Conservation (phyloP, 2,797 vertebrate species). For the Sandelia bainsii region DNA sequence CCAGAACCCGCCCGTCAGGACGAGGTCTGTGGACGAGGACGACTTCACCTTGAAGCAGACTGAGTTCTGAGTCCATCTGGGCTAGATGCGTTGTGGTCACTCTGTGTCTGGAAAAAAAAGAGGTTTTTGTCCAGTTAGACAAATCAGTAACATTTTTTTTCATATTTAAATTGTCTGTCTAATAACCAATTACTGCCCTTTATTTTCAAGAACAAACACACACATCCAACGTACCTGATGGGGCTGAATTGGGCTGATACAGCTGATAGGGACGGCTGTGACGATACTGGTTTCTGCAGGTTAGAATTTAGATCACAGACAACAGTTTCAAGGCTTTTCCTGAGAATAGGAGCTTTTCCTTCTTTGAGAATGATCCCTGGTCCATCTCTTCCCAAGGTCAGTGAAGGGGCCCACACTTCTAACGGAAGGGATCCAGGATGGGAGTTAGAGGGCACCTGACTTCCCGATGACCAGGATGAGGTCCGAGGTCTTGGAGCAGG, state of each 20-base stretch:
- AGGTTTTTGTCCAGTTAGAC: neutral
- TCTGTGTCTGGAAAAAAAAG: constrained; percentile 76
- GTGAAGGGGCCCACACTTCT: constrained; percentile 84
- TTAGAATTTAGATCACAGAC: constrained; percentile 71
- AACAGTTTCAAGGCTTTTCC: constrained; percentile 79
- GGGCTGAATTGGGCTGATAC: constrained; percentile 83
- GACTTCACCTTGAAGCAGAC: constrained; percentile 84
- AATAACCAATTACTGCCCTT: constrained; percentile 15
- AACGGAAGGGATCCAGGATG: constrained; percentile 67
- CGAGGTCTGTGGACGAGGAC: constrained; percentile 84
- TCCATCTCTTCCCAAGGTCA: constrained; percentile 85
- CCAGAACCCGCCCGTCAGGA: constrained; percentile 81
- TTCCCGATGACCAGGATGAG: constrained; percentile 81
- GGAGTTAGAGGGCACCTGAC: constrained; percentile 68
- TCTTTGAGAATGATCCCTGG: constrained; percentile 88
- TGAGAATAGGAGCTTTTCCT: constrained; percentile 82
- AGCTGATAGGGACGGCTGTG: constrained; percentile 69
- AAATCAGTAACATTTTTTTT: constrained; percentile 2
- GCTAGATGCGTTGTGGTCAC: constrained; percentile 80
- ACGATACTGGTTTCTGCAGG: constrained; percentile 61
- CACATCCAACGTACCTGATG: constrained; percentile 81
- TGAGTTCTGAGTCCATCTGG: constrained; percentile 83
- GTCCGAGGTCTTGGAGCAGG: constrained; percentile 83
- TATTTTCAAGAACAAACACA: neutral
- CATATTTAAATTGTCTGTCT: neutral